Evolutionary conservation across 2,888 invertebrate species (phyloP).

Genomic region (Philaethria dido): DNA sequence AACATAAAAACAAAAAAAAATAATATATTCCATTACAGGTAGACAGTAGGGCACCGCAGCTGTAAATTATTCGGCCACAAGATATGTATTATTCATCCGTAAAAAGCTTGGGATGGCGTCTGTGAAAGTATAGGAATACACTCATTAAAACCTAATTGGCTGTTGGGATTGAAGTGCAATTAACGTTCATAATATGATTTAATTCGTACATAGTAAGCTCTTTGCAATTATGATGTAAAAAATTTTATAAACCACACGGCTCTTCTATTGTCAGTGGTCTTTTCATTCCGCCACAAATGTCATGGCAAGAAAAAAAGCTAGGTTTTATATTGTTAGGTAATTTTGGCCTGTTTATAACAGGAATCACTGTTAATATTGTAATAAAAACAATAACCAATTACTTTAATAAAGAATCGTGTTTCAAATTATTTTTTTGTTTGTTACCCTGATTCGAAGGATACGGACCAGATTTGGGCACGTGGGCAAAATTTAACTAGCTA

Average conservation of each 20-base stretch:
- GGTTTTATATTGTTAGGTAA: too few species aligned
- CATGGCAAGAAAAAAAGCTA: too few species aligned
- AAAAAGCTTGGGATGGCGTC: conserved; percentile 13
- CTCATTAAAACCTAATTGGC: conserved; percentile 26
- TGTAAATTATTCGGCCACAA: conserved; percentile 21
- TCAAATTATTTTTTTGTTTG: too few species aligned
- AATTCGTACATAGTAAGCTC: not conserved
- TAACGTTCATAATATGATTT: conserved; percentile 20
- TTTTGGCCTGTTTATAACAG: too few species aligned
- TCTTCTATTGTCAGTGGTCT: not conserved
- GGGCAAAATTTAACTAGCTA: too few species aligned
- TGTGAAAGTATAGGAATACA: conserved; percentile 20
- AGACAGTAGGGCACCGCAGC: conserved; percentile 6
- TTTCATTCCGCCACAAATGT: too few species aligned
- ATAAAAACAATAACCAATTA: too few species aligned
- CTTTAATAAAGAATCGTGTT: too few species aligned
- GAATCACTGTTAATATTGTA: too few species aligned
- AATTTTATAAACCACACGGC: not conserved
- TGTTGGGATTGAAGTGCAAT: conserved; percentile 17
- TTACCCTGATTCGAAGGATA: too few species aligned
- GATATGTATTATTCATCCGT: conserved; percentile 16
- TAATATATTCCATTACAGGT: not conserved
- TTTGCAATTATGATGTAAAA: not conserved
- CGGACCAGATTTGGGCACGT: too few species aligned
- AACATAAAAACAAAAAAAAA: not conserved